phyloP scores from a whole-genome alignment of 2,888 invertebrate genomes.

The Emmelina monodactyla region DNA sequence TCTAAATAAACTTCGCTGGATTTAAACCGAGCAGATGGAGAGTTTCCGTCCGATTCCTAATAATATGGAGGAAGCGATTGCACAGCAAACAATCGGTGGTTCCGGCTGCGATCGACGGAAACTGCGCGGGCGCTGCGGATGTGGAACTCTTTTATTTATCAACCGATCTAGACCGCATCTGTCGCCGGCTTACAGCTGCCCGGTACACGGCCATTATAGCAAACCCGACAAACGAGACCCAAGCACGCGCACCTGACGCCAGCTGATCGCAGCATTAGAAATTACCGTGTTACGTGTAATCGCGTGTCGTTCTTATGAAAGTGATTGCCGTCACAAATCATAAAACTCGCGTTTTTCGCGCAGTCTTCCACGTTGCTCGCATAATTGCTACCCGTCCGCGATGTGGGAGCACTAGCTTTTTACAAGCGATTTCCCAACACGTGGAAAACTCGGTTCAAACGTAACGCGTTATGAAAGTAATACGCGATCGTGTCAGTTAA shows the following conservation, averaged over 20 bases:
- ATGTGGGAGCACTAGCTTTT: conserved; percentile 56
- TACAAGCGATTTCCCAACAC: conserved; percentile 47
- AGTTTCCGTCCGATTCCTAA: conserved; percentile 42
- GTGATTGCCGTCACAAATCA: no score
- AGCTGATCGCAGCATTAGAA: conserved; percentile 28
- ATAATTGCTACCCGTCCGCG: conserved; percentile 39
- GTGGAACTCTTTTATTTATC: conserved; percentile 56
- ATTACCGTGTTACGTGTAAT: background rate
- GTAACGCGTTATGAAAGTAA: conserved; percentile 54
- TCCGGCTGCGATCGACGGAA: conserved; percentile 54
- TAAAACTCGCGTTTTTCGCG: conserved; percentile 1
- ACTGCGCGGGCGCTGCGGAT: conserved; percentile 47
- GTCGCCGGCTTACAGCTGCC: conserved; percentile 57
- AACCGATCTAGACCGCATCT: conserved; percentile 60
- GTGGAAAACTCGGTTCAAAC: conserved; percentile 50
- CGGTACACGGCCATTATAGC: conserved; percentile 31
- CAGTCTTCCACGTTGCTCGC: conserved; percentile 13
- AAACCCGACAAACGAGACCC: conserved; percentile 31
- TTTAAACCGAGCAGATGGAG: background rate
- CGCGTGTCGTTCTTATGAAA: background rate
- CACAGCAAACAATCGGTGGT: conserved; percentile 49
- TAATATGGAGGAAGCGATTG: conserved; percentile 55
- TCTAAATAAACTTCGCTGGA: conserved; percentile 8
- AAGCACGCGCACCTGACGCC: conserved; percentile 54
- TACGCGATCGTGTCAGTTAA: conserved; percentile 43